Base-by-base conservation (phyloP, 35 echinoderm and acorn worm genomes). In the Hemicentrotus pulcherrimus region DNA sequence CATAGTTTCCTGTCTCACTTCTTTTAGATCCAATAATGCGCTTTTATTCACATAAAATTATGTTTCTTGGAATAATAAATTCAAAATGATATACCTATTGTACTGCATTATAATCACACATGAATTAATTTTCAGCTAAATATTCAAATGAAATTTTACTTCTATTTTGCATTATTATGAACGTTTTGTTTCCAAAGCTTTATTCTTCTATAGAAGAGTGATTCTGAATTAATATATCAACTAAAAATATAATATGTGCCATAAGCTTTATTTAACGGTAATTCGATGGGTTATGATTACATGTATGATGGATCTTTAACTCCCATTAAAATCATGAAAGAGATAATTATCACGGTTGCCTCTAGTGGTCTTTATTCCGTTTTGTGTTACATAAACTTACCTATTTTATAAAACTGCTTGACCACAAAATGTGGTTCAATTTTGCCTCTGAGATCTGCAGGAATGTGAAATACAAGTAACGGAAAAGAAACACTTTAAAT, bases 381-480 rank as follows among this genome's bases (percentile, higher is more conserved):
- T 31, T 9, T 31, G 32, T 11, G 30, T 30, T 86, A 1, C 14
- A 31, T 18, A 90, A 5, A 93, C 91, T 48, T 31, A 93, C 91
- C 91, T 50, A 93, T 31, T 31, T 93, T 93, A n/a, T 93, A 93
- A 47, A 93, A 93, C 28, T 93, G 91, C 48, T 93, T 93, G 46
- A 93, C 91, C 14, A 58, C 91, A 58, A 93, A 93, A 93, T 93
- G 91, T 14, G 91, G 91, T 31, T 93, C 32, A 9, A 93, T 93
- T 58, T 93, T 93, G 11, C 91, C 91, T 93, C 48, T 47, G 45
- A 93, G 91, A 93, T 93, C 91, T 93, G 47, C 2, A 52, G 46
- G 48, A 50, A 31, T 24, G 2, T 41, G 13, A 46, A 8, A 45
- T 16, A 41, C 5, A 16, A 45, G 32, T 45, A 90, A 33, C 7